Conservation (phyloP, 2,113 vertebrate genomes). For the Tauraco erythrolophus region DNA sequence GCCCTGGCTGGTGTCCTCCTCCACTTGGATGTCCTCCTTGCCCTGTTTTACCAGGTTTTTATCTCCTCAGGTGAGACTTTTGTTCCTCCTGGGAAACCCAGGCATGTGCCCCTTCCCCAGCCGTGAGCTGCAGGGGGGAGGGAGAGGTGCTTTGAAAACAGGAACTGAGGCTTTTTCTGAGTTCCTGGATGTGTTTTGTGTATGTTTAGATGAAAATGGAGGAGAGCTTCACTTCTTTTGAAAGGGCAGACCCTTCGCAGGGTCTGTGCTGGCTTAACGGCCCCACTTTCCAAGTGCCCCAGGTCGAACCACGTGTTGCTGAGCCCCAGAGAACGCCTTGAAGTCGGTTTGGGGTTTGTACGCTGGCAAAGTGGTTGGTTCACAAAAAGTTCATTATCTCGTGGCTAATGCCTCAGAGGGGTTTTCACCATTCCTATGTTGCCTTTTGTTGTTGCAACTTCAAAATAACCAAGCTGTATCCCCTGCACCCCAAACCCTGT, state of each 20-base stretch:
- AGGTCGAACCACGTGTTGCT: fast-evolving
- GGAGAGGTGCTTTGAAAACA: neutral
- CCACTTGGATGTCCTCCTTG: neutral
- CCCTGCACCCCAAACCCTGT: neutral
- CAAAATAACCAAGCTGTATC: neutral
- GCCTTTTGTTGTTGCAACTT: neutral
- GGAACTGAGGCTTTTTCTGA: neutral
- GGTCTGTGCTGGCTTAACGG: neutral
- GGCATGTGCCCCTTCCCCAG: fast-evolving
- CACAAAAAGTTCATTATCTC: neutral
- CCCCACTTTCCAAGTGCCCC: fast-evolving
- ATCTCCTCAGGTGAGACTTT: neutral
- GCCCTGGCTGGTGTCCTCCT: neutral
- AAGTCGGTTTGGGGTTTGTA: neutral
- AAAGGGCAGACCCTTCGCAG: neutral
- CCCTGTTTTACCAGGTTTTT: neutral
- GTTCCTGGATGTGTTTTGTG: neutral
- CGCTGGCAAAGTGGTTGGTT: neutral
- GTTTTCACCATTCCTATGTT: fast-evolving
- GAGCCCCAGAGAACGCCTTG: neutral
- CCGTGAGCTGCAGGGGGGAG: fast-evolving
- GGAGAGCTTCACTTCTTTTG: neutral
- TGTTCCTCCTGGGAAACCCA: neutral
- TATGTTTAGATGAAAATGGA: neutral
- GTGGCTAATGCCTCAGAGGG: neutral